Percentiles rank a stretch among this genome's conserved stretches.
These are phyloP conservation scores for Sinelater perroti DNA, from an alignment of 2,888 invertebrate genomes.

Conservation along the genomic window DNA sequence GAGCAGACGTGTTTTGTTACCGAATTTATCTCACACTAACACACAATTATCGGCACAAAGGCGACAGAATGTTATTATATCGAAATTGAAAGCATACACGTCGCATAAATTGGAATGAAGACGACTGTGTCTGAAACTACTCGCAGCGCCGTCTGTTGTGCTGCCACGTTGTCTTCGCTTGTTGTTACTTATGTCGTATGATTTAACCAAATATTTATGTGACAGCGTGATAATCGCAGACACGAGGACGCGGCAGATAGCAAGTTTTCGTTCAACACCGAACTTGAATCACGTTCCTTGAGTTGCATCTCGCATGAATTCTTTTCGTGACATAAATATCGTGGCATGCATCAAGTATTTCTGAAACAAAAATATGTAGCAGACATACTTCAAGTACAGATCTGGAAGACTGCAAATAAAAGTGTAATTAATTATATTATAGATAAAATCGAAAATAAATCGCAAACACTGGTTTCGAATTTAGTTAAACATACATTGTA, in stretches of 20 bases:
- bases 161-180: too few species aligned
- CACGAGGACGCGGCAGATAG: conserved; percentile 22
- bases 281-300: conserved; percentile 7
- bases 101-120: conserved; percentile 51
- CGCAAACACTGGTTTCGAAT: too few species aligned
- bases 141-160: conserved; percentile 42
- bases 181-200: conserved; percentile 49
- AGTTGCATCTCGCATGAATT: too few species aligned
- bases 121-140: conserved; percentile 52
- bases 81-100: conserved; percentile 53
- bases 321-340: too few species aligned
- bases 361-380: too few species aligned
- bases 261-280: conserved; percentile 1
- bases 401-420: too few species aligned
- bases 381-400: too few species aligned
- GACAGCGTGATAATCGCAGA: conserved; percentile 37
- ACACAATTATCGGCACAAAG: conserved; percentile 58
- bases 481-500: too few species aligned
- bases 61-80: conserved; percentile 56
- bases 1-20: conserved; percentile 53
- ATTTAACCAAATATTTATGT: conserved; percentile 44
- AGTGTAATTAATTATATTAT: too few species aligned
- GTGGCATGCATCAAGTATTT: too few species aligned
- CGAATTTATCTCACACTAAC: conserved; percentile 58
- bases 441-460: too few species aligned